Base-by-base conservation (phyloP, 2,113 vertebrate species). In the Synchiropus splendidus region DNA sequence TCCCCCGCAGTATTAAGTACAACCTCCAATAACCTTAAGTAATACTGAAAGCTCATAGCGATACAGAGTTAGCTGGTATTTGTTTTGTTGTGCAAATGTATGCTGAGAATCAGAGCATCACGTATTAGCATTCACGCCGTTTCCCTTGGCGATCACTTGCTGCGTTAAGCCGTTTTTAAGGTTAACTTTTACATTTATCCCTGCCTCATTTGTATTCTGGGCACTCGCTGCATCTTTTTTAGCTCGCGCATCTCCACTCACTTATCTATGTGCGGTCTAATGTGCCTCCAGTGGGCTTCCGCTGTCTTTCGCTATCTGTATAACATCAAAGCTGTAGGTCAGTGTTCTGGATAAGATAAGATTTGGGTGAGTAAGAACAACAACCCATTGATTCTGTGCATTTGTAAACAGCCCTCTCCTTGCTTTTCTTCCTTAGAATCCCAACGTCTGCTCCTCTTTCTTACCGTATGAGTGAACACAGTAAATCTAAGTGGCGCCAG, bases 381-480 rank as follows among this genome's bases (percentile, higher is more conserved):
- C 35, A 66, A 35, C 43, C 38, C 57, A 78, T 58, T 67, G 70
- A 77, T 72, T 64, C 16, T 36, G 48, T 46, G 32, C 52, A 42
- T 8, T 5, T 27, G 21, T 27, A 14, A 6, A 36, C 35, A 36
- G 12, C 35, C 12, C 35, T 27, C 12, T 36, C 35, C 2, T 13
- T 14, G 2, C 14, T 12, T n/a, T 12, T n/a, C 35, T n/a, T 14
- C 6, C 35, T n/a, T n/a, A 36, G 8, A 37, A 8, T 9, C 58
- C 42, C 42, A n/a, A n/a, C n/a, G n/a, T n/a, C n/a, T n/a, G 16
- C 54, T 54, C 57, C 48, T 60, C 61, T 72, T 80, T 77, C 75
- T 77, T 77, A 75, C 69, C 70, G 54, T 74, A 67, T 74, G 70
- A 75, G 63, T 71, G 74, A 82, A 76, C 77, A 72, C 78, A 62